Percentiles rank a stretch among this genome's conserved stretches.
Evolutionary conservation across 2,113 vertebrate species (phyloP).

Genomic region (Dunckerocampus dactyliophorus): DNA sequence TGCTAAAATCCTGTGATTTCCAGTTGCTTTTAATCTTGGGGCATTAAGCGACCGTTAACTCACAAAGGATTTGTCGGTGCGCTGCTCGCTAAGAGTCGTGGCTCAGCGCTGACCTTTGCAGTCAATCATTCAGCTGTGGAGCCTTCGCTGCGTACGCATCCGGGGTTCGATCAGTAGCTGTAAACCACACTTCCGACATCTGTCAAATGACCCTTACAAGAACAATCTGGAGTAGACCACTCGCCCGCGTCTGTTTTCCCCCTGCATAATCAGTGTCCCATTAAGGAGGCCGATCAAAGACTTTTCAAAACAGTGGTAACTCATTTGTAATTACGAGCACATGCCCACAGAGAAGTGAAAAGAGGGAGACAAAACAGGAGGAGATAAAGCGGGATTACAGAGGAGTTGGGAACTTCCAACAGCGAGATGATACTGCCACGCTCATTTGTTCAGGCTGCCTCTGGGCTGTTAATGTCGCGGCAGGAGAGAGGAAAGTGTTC

Average conservation of each 20-base stretch:
- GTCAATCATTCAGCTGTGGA: conserved; percentile 37
- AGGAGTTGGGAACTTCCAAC: conserved; percentile 18
- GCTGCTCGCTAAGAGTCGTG: conserved; percentile 27
- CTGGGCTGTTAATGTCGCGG: conserved; percentile 4
- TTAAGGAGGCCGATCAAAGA: conserved; percentile 47
- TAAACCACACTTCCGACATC: not conserved
- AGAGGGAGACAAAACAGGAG: conserved; percentile 34
- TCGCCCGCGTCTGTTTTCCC: conserved; percentile 2
- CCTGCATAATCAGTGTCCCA: conserved; percentile 27
- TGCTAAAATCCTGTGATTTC: conserved; percentile 48
- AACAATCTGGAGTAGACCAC: conserved; percentile 10
- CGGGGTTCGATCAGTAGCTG: not conserved
- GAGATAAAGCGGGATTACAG: conserved; percentile 48
- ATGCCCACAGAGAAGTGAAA: conserved; percentile 23
- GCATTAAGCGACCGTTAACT: conserved; percentile 63
- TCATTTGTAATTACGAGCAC: conserved; percentile 43
- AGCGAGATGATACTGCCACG: conserved; percentile 2
- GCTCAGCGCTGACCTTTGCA: conserved; percentile 32
- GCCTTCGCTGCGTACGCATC: not conserved
- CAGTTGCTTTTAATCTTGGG: conserved; percentile 30
- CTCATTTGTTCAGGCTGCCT: conserved; percentile 36
- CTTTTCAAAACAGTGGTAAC: conserved; percentile 39
- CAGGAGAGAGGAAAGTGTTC: not conserved
- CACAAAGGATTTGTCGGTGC: conserved; percentile 54
- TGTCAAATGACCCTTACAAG: conserved; percentile 14